Conservation (phyloP, 2,888 invertebrate species). For the Glaucopsyche alexis region DNA sequence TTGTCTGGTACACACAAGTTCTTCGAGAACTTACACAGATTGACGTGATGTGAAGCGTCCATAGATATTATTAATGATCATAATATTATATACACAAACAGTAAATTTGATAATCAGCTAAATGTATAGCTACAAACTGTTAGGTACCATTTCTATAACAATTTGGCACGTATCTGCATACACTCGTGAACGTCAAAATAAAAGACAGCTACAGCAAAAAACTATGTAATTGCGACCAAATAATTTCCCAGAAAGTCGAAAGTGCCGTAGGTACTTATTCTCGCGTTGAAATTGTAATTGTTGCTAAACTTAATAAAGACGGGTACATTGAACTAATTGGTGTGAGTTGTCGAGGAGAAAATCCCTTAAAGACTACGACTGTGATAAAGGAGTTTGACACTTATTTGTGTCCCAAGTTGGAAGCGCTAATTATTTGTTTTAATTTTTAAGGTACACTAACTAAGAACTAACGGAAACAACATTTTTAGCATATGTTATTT, state of each 20-base stretch:
- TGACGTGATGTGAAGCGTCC: too few relatives aligned
- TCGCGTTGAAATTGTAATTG: conserved; percentile 45
- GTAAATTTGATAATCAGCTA: too few relatives aligned
- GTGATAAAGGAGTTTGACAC: conserved; percentile 34
- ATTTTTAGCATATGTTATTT: too few relatives aligned
- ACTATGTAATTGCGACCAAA: conserved; percentile 14
- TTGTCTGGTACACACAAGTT: too few relatives aligned
- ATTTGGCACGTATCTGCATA: too few relatives aligned
- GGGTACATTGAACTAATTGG: conserved; percentile 50
- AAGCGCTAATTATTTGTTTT: background rate
- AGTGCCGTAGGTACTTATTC: conserved; percentile 35
- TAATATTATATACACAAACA: too few relatives aligned
- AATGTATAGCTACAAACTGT: too few relatives aligned
- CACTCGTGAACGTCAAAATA: background rate
- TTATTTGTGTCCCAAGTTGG: conserved; percentile 19
- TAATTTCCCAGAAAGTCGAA: conserved; percentile 27
- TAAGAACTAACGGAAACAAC: too few relatives aligned
- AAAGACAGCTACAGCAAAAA: background rate
- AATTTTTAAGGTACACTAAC: background rate
- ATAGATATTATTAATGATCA: too few relatives aligned
- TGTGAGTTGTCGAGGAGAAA: conserved; percentile 43
- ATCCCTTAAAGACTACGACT: conserved; percentile 28
- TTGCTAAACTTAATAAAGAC: conserved; percentile 44
- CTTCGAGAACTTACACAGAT: too few relatives aligned
- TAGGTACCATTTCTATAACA: too few relatives aligned